phyloP scores from a whole-genome alignment of 1,140 invertebrate genomes.

The Formica selysi region DNA sequence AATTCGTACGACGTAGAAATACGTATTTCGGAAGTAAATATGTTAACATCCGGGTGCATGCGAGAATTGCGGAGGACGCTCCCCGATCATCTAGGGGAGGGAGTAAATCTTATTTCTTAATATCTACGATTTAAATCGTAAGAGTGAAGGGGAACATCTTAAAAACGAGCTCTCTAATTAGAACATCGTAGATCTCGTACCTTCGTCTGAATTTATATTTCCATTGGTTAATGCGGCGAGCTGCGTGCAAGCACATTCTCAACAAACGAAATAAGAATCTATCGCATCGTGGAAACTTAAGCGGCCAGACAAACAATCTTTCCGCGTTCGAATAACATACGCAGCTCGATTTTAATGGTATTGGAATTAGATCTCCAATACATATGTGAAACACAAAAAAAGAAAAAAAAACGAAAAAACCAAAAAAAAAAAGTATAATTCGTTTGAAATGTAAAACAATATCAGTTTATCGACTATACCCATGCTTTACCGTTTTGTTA shows the following conservation, averaged over 20 bases:
- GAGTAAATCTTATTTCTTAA: conserved; percentile 43
- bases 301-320: conserved; percentile 34
- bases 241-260: conserved; percentile 60
- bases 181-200: conserved; percentile 59
- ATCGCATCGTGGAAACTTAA: conserved; percentile 26
- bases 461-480: conserved; percentile 39
- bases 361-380: conserved; percentile 72
- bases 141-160: conserved; percentile 61
- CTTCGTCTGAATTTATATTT: conserved; percentile 46
- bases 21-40: conserved; percentile 45
- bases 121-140: conserved; percentile 68
- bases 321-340: conserved; percentile 45
- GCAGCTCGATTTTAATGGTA: conserved; percentile 63
- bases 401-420: background rate
- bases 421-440: conserved; percentile 6
- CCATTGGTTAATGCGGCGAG: conserved; percentile 52
- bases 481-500: conserved; percentile 48
- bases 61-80: conserved; percentile 23
- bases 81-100: conserved; percentile 35
- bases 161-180: conserved; percentile 50
- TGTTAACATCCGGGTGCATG: conserved; percentile 69
- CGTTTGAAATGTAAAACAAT: conserved; percentile 23
- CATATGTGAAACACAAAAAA: conserved; percentile 21
- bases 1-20: conserved; percentile 64
- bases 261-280: conserved; percentile 36